phyloP scores from a whole-genome alignment of 1,140 invertebrate genomes.

The Amphibalanus amphitrite region DNA sequence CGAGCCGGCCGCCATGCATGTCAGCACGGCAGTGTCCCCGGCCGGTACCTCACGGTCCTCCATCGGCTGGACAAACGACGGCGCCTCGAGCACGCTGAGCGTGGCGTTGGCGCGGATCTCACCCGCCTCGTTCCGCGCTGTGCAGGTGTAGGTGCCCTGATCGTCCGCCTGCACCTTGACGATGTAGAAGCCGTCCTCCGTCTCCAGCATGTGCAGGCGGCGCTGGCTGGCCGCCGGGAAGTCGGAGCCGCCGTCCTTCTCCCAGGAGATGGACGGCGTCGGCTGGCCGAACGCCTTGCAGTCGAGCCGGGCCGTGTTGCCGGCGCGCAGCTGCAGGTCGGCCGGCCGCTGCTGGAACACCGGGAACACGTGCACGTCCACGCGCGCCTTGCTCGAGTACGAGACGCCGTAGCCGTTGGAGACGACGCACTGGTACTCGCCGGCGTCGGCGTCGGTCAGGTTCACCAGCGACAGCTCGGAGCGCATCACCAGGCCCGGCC shows the following conservation, averaged over 20 bases:
- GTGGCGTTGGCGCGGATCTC: conserved; percentile 67
- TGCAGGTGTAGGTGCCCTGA: conserved; percentile 84
- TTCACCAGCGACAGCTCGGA: conserved; percentile 51
- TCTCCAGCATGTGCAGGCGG: conserved; percentile 76
- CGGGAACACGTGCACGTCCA: conserved; percentile 74
- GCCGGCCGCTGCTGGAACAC: conserved; percentile 65
- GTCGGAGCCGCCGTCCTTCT: conserved; percentile 85
- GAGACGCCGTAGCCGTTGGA: conserved; percentile 73
- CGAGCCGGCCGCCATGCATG: conserved; percentile 69
- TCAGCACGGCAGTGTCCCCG: conserved; percentile 62
- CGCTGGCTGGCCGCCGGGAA: conserved; percentile 87
- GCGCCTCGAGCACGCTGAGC: conserved; percentile 43
- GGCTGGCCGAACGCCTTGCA: conserved; percentile 82
- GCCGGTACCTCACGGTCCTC: conserved; percentile 27
- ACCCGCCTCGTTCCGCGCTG: conserved; percentile 66
- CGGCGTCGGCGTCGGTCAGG: conserved; percentile 55
- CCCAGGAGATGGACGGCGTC: conserved; percentile 53
- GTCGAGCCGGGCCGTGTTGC: conserved; percentile 67
- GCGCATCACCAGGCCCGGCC: conserved; percentile 24
- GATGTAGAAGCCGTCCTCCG: conserved; percentile 83
- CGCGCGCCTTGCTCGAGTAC: conserved; percentile 67
- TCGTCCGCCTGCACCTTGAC: conserved; percentile 70
- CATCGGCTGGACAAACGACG: not conserved
- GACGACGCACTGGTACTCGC: conserved; percentile 82
- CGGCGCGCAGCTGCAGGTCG: conserved; percentile 65